phyloP scores from a whole-genome alignment of 1,140 invertebrate genomes.

The Atta texana region DNA sequence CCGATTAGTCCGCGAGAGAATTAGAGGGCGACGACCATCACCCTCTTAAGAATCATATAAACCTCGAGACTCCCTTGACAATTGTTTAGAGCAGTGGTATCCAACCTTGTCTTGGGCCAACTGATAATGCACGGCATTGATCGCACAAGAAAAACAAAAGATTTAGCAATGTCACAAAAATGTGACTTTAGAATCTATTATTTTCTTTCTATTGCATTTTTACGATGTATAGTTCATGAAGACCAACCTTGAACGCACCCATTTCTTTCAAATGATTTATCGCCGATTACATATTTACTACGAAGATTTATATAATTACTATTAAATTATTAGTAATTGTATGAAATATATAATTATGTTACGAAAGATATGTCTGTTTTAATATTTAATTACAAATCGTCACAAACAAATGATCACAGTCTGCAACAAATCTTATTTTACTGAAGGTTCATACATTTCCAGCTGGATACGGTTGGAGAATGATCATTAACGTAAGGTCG shows the following conservation, averaged over 20 bases:
- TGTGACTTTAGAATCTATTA: too few species aligned
- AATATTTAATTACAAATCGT: neutral
- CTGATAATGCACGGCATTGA: neutral
- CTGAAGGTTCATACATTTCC: neutral
- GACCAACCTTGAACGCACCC: too few species aligned
- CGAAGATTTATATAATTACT: too few species aligned
- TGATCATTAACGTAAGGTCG: neutral
- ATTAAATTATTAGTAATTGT: too few species aligned
- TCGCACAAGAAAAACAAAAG: neutral
- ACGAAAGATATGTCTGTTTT: neutral
- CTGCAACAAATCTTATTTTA: neutral
- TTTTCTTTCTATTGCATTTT: neutral
- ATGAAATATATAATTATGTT: neutral
- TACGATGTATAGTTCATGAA: neutral
- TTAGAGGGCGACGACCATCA: slow-evolving; percentile 41
- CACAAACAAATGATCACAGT: neutral
- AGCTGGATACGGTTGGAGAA: neutral
- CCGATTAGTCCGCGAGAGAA: slow-evolving; percentile 11
- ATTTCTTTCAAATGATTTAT: neutral
- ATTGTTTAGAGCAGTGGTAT: slow-evolving; percentile 35
- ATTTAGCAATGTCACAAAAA: neutral
- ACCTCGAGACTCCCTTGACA: neutral
- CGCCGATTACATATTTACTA: neutral
- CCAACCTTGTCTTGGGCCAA: neutral
- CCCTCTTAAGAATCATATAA: slow-evolving; percentile 32